Evolutionary conservation across 2,888 invertebrate species (phyloP), one percentile per base, ranked within the genome.

Genomic region (Timema podura): DNA sequence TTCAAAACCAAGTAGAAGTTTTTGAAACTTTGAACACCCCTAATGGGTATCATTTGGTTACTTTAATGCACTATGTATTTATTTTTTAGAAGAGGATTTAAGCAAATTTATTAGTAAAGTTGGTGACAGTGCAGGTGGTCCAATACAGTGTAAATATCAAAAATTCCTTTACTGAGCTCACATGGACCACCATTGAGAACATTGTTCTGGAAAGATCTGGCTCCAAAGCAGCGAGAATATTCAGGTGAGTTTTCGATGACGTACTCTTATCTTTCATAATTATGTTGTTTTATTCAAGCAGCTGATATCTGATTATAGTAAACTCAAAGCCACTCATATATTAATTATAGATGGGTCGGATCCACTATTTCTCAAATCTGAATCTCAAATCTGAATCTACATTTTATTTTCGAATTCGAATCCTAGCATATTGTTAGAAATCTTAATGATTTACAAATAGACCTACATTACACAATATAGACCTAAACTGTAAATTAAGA

Each of bases 151-250:
- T 97, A 71, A 89, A 91, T 77, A 85, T 91, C 78, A 86, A 87
- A 74, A 84, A 85, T 74, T 91, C 92, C 0, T 87, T 94, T 72
- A 84, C 84, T 46, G 86, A 88, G 68, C 83, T 96, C 68, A 87
- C 91, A n/a, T 87, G 88, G 82, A 85, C 88, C 64, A 86, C 88
- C 67, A 83, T 95, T 0, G 95, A 95, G 78, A 91, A 92, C 76
- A 84, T 91, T 46, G 90, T 97, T 68, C 87, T 91, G 49, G 95
- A 96, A 83, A 87, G 93, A 75, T 92, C 92, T 78, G 95, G 94
- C 61, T 87, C 89, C 5, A 92, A 93, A 80, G 92, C 94, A 0
- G 90, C 92, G 0, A 85, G 95, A 80, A 92, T 95, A 78, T 96
- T 96, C 80, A 84, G 91, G 86, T 87, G 76, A 16, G 10, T 49